Percentiles rank a stretch among this genome's conserved stretches.
Evolutionary conservation across 2,888 invertebrate species (phyloP).

Genomic region (Sphaerophoria rueppellii): DNA sequence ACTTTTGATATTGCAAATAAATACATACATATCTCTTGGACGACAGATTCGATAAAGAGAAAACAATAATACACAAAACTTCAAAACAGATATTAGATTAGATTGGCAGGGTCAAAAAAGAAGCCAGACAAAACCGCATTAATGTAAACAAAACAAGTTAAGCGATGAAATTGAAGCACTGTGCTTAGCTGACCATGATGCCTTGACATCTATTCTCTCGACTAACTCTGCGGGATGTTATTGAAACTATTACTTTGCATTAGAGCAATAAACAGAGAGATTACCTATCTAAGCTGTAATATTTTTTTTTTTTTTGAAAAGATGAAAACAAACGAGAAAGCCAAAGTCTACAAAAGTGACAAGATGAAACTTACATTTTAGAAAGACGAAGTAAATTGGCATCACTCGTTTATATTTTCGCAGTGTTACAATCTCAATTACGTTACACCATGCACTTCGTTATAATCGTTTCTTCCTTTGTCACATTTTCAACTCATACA

Average conservation of each 20-base stretch:
- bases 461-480: constrained; percentile 6
- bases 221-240: constrained; percentile 45
- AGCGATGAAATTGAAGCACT: constrained; percentile 63
- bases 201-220: constrained; percentile 70
- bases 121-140: constrained; percentile 64
- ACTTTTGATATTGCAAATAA: constrained; percentile 13
- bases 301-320: background rate
- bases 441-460: constrained; percentile 45
- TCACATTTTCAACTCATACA: background rate
- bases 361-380: background rate
- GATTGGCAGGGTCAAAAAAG: constrained; percentile 65
- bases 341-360: constrained; percentile 19
- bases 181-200: constrained; percentile 44
- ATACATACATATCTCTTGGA: background rate
- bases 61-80: constrained; percentile 22
- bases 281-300: background rate
- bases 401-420: constrained; percentile 12
- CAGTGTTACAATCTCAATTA: constrained; percentile 30
- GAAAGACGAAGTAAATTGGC: constrained; percentile 14
- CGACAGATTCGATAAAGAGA: background rate
- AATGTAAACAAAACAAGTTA: constrained; percentile 49
- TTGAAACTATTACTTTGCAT: constrained; percentile 45
- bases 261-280: constrained; percentile 34
- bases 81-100: constrained; percentile 20
- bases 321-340: constrained; percentile 15